phyloP scores from a whole-genome alignment of 2,888 invertebrate genomes.

The Mimachlamys varia region DNA sequence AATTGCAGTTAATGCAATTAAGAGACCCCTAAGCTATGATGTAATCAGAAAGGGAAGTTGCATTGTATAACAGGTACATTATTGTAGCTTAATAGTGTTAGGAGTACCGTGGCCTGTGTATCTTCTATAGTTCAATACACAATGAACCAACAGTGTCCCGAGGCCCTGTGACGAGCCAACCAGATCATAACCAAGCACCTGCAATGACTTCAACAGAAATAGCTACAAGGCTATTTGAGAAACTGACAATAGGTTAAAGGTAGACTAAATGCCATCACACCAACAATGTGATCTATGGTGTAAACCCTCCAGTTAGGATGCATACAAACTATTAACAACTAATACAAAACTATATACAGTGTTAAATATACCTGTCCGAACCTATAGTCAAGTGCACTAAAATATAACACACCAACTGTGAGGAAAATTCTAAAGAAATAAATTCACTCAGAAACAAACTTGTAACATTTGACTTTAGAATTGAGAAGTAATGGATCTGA shows the following conservation, averaged over 20 bases:
- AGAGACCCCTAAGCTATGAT: neutral
- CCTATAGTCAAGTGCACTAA: too few relatives aligned
- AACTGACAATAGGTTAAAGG: neutral
- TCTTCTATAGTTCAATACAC: neutral
- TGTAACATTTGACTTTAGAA: neutral
- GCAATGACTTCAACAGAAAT: neutral
- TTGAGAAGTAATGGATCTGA: neutral
- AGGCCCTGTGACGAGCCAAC: neutral
- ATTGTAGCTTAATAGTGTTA: neutral
- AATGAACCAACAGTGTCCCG: neutral
- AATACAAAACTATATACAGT: neutral
- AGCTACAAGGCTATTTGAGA: neutral
- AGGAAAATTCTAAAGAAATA: too few relatives aligned
- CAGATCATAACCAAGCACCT: slow-evolving; percentile 23
- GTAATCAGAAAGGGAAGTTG: neutral
- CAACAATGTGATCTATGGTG: neutral
- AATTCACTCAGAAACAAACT: too few relatives aligned
- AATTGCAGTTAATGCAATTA: neutral
- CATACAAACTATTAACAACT: neutral
- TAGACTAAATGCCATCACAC: neutral
- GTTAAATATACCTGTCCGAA: neutral
- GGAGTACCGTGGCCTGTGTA: neutral
- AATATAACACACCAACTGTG: neutral
- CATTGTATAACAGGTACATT: neutral
- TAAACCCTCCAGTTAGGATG: neutral